phyloP scores from a whole-genome alignment of 1,140 invertebrate species.

The Drosophila tsacasi region DNA sequence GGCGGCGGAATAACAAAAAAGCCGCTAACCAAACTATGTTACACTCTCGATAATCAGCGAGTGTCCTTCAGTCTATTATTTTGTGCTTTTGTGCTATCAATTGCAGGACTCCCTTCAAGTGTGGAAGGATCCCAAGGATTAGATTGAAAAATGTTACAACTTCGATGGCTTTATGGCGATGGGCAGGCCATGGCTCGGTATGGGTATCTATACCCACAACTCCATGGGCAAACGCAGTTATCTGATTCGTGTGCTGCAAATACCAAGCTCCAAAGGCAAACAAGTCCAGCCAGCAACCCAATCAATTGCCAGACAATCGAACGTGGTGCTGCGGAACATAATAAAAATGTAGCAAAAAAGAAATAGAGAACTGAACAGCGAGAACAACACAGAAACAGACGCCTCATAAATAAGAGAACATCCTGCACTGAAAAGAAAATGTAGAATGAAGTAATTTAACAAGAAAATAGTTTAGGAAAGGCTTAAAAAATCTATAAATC shows the following conservation, averaged over 20 bases:
- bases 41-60: slow-evolving; percentile 14
- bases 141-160: slow-evolving; percentile 27
- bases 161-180: slow-evolving; percentile 11
- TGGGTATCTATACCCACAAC: slow-evolving; percentile 21
- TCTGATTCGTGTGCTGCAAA: slow-evolving; percentile 50
- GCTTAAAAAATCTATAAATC: background rate
- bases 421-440: slow-evolving; percentile 7
- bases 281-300: slow-evolving; percentile 37
- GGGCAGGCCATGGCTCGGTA: background rate
- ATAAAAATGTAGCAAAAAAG: slow-evolving; percentile 17
- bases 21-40: background rate
- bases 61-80: slow-evolving; percentile 1
- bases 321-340: slow-evolving; percentile 26
- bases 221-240: slow-evolving; percentile 14
- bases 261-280: slow-evolving; percentile 51
- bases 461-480: background rate
- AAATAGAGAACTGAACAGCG: too few relatives aligned
- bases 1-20: slow-evolving; percentile 9
- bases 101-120: slow-evolving; percentile 9
- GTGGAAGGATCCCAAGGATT: slow-evolving; percentile 35
- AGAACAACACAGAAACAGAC: slow-evolving; percentile 32
- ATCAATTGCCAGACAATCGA: slow-evolving; percentile 67
- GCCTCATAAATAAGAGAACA: slow-evolving; percentile 50
- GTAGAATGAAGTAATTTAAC: too few relatives aligned
- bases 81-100: slow-evolving; percentile 20